Conservation (phyloP, 2,888 invertebrate genomes). For the Altica lythri region DNA sequence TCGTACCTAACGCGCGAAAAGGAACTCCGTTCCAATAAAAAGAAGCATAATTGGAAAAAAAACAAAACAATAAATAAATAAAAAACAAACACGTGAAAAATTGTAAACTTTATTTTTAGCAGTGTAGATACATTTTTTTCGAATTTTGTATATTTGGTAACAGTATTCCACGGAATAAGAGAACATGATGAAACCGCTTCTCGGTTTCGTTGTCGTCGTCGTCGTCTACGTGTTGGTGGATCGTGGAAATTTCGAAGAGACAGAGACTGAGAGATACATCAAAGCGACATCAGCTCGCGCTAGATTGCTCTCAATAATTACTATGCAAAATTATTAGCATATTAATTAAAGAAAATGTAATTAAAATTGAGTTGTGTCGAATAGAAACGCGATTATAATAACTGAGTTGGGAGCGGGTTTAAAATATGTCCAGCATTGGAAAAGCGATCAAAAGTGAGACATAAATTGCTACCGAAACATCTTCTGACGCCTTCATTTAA, state of each 20-base stretch:
- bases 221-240: background rate
- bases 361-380: constrained; percentile 60
- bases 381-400: constrained; percentile 57
- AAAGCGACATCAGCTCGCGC: constrained; percentile 58
- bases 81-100: no score
- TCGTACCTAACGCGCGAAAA: no score
- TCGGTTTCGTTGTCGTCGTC: background rate
- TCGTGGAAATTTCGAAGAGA: constrained; percentile 4
- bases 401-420: constrained; percentile 50
- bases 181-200: no score
- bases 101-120: no score
- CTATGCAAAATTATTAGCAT: constrained; percentile 62
- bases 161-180: no score
- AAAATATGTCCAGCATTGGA: constrained; percentile 53
- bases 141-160: no score
- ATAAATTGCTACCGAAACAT: constrained; percentile 55
- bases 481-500: constrained; percentile 56
- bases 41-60: no score
- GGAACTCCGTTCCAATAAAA: no score
- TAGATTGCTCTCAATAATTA: constrained; percentile 61
- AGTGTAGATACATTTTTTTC: no score
- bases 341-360: constrained; percentile 62
- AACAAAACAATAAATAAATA: no score
- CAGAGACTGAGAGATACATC: constrained; percentile 48
- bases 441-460: constrained; percentile 55